Conservation (phyloP, 2,797 vertebrate genomes). For the Fistularia commersonii region DNA sequence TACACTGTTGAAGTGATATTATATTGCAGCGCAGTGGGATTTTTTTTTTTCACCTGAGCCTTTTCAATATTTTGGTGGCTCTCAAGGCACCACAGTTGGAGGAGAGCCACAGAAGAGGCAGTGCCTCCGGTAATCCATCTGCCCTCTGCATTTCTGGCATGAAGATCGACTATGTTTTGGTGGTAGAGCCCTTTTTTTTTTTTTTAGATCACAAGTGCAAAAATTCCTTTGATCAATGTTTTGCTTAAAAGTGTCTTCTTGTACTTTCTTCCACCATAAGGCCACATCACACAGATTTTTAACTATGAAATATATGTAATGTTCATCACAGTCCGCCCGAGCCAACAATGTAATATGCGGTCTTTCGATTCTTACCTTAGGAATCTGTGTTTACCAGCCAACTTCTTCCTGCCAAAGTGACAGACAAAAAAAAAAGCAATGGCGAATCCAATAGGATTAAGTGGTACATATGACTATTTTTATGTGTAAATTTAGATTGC, state of each 20-base stretch:
- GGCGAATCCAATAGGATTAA: conserved; percentile 7
- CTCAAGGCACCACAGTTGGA: conserved; percentile 6
- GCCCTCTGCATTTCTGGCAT: conserved; percentile 9
- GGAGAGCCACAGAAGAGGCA: conserved; percentile 15
- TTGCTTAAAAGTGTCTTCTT: background rate
- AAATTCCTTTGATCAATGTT: conserved; percentile 1
- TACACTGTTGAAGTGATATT: conserved; percentile 40
- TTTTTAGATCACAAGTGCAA: background rate
- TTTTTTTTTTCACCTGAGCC: conserved; percentile 19
- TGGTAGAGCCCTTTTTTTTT: background rate
- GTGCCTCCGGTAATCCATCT: conserved; percentile 22
- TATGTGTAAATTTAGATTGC: conserved; percentile 5
- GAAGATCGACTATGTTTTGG: conserved; percentile 16
- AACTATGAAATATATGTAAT: background rate
- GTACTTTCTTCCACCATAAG: background rate
- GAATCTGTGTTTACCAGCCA: too few relatives aligned
- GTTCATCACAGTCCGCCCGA: background rate
- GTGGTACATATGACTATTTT: conserved; percentile 14
- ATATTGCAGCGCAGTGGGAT: conserved; percentile 31
- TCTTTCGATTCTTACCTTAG: too few relatives aligned
- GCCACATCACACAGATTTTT: background rate
- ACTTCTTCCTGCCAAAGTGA: background rate
- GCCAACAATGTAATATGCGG: background rate
- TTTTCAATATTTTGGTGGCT: conserved; percentile 41
- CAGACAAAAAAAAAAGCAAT: conserved; percentile 4